A percentile compares a stretch with the other conserved stretches of the same genome.
Evolutionary conservation across 1,140 invertebrate species (phyloP).

Genomic region (Saccostrea cuccullata): DNA sequence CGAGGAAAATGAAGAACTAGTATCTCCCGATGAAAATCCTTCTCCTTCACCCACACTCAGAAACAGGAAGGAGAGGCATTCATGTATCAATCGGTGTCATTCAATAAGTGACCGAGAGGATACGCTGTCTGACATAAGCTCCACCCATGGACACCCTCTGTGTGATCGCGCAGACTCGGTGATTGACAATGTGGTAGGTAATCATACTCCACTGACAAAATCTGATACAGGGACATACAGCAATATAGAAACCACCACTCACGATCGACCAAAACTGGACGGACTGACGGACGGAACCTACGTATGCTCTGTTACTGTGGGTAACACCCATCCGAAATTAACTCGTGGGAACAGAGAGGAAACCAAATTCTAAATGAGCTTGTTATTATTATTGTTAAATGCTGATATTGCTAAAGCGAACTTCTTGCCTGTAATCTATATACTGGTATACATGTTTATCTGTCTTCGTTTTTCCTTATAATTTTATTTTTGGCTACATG

Average conservation of each 20-base stretch:
- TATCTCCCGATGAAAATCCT: background rate
- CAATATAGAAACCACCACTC: background rate
- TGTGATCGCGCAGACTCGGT: background rate
- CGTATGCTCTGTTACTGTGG: background rate
- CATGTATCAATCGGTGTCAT: background rate
- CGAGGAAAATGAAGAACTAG: conserved; percentile 1
- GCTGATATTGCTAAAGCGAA: background rate
- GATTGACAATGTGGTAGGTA: background rate
- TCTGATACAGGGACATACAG: background rate
- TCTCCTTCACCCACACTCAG: background rate
- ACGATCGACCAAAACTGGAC: background rate
- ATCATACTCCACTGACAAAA: background rate
- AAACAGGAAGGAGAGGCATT: background rate
- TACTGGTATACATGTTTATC: background rate
- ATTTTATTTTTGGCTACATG: background rate
- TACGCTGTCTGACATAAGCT: background rate
- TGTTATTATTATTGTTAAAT: no score
- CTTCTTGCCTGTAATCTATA: background rate
- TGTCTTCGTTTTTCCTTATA: background rate
- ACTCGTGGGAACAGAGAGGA: background rate
- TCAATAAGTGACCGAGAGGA: background rate
- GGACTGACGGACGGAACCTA: background rate
- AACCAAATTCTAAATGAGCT: background rate
- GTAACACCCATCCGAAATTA: background rate
- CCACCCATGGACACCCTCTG: background rate